Conservation (phyloP, 2,113 vertebrate species). For the Labeo rohita region DNA sequence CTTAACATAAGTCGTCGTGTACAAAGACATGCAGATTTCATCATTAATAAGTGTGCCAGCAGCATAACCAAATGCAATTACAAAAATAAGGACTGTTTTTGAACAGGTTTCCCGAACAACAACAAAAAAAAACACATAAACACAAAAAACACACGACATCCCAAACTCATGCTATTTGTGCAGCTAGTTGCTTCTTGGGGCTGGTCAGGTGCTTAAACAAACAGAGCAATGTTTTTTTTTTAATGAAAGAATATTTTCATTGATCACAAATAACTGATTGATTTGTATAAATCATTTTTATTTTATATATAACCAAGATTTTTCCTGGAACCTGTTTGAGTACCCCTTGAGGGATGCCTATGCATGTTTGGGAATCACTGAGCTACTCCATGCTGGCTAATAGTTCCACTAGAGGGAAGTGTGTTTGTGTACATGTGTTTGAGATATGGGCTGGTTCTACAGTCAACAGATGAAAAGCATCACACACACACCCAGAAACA, state of each 20-base stretch:
- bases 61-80: background rate
- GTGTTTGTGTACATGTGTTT: slow-evolving; percentile 31
- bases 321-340: background rate
- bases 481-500: slow-evolving; percentile 56
- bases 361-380: slow-evolving; percentile 2
- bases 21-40: background rate
- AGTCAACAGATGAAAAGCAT: slow-evolving; percentile 62
- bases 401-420: slow-evolving; percentile 74
- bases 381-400: slow-evolving; percentile 74
- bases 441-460: slow-evolving; percentile 56
- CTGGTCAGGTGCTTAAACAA: background rate
- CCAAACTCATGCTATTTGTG: background rate
- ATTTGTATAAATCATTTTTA: background rate
- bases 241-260: background rate
- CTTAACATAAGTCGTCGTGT: background rate
- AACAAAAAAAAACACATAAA: too few relatives aligned
- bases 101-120: background rate
- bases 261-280: background rate
- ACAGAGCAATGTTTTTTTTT: background rate
- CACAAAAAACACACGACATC: too few relatives aligned
- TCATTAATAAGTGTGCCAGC: background rate
- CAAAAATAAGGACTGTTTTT: background rate
- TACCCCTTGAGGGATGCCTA: background rate
- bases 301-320: background rate
- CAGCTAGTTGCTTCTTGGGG: background rate